Conservation (phyloP, 2,113 vertebrate genomes). For the Lepidothrix coronata region DNA sequence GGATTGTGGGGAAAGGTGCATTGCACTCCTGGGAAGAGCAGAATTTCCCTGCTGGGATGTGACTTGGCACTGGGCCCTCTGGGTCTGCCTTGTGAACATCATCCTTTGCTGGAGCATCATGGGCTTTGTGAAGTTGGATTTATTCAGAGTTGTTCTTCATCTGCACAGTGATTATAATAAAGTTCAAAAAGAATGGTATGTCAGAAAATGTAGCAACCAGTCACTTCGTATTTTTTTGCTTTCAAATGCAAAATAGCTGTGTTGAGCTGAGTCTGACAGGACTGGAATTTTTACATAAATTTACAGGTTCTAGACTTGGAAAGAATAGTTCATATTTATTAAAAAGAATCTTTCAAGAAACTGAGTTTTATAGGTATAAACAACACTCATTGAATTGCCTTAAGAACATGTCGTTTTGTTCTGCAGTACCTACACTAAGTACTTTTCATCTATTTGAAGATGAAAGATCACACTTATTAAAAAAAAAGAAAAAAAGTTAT, state of each 20-base stretch:
- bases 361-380: background rate
- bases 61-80: background rate
- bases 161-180: background rate
- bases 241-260: conserved; percentile 24
- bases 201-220: conserved; percentile 7
- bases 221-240: background rate
- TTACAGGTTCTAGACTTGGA: background rate
- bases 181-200: background rate
- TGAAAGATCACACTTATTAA: background rate
- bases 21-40: background rate
- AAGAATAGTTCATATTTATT: background rate
- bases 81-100: background rate
- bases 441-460: background rate
- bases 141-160: background rate
- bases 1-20: background rate
- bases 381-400: background rate
- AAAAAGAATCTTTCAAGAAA: background rate
- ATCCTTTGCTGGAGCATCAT: background rate
- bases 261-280: background rate
- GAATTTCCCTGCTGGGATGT: background rate
- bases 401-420: background rate
- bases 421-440: background rate
- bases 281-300: background rate
- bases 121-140: background rate
- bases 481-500: background rate